These are phyloP conservation scores for Anguilla marmorata DNA, from an alignment of 2,797 vertebrate genomes.

Conservation along the genomic window DNA sequence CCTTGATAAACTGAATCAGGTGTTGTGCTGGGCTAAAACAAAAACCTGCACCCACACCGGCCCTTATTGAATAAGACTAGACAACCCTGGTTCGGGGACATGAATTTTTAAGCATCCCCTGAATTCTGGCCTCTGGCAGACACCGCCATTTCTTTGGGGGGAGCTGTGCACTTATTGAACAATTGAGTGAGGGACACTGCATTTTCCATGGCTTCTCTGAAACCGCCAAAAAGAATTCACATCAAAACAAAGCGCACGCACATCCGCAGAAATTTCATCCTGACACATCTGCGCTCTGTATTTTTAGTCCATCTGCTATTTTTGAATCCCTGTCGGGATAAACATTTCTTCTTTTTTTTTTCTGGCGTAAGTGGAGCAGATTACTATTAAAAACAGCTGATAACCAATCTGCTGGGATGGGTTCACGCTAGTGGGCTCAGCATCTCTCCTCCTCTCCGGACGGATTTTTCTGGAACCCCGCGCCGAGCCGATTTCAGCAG, in stretches of 20 bases:
- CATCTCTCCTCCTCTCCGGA: background rate
- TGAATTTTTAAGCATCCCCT: background rate
- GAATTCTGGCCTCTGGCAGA: background rate
- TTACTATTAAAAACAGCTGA: background rate
- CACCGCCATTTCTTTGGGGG: background rate
- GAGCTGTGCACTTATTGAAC: background rate
- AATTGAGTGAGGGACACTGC: background rate
- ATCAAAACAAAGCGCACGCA: background rate
- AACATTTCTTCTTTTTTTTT: background rate
- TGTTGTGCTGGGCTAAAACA: no score
- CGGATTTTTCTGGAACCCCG: slow-evolving; percentile 8
- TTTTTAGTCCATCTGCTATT: slow-evolving; percentile 31
- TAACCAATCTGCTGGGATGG: background rate
- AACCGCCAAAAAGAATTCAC: background rate
- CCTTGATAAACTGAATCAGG: no score
- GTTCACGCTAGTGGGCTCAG: background rate
- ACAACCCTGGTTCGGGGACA: background rate
- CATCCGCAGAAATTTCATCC: background rate
- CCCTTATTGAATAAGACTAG: no score
- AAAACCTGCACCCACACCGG: no score
- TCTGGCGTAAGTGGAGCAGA: slow-evolving; percentile 26
- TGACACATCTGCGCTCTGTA: slow-evolving; percentile 19
- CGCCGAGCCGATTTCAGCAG: background rate
- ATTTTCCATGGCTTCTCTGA: background rate
- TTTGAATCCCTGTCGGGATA: slow-evolving; percentile 21